Evolutionary conservation across 2,797 vertebrate species (phyloP).

Genomic region (Balearica regulorum): DNA sequence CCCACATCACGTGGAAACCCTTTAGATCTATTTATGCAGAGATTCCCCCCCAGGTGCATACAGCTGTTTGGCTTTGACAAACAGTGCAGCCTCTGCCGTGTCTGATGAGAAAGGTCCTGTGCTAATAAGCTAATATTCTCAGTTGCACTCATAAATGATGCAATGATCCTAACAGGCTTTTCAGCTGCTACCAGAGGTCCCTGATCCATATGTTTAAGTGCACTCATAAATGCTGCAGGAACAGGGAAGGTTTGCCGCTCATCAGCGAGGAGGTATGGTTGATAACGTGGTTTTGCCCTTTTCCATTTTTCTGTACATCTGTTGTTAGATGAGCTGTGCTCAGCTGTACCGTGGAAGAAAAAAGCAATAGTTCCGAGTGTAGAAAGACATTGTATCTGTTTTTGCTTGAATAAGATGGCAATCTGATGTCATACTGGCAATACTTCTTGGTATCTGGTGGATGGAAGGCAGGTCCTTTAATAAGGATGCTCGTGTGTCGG

Average conservation of each 20-base stretch:
- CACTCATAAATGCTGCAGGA: conserved; percentile 1
- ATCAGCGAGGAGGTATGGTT: neutral
- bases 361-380: neutral
- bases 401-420: neutral
- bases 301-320: neutral
- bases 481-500: accelerated
- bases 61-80: conserved; percentile 18
- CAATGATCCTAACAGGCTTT: conserved; percentile 14
- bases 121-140: conserved; percentile 60
- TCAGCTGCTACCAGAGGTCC: neutral
- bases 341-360: neutral
- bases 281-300: neutral
- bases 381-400: neutral
- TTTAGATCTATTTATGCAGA: neutral
- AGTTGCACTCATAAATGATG: conserved; percentile 60
- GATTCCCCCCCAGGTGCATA: neutral
- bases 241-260: neutral
- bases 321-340: neutral
- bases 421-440: accelerated
- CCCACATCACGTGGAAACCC: neutral
- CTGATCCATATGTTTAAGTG: neutral
- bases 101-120: neutral
- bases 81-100: neutral
- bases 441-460: neutral
- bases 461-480: neutral